These are phyloP conservation scores for Drosophila bocki DNA, from an alignment of 1,140 invertebrate genomes.

Conservation along the genomic window DNA sequence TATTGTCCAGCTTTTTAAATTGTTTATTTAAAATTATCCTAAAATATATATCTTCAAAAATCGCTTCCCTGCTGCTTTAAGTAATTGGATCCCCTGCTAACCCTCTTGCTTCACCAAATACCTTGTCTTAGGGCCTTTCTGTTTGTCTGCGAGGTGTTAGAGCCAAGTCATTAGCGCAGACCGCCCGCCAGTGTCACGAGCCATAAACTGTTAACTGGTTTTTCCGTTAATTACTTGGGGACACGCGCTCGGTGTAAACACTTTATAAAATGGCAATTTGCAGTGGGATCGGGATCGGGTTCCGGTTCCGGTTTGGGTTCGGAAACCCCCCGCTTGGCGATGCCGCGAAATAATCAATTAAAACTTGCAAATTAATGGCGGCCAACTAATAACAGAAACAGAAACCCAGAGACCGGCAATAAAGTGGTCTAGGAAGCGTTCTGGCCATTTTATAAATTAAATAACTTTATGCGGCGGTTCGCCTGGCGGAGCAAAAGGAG, in stretches of 20 bases:
- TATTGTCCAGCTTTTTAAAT: neutral
- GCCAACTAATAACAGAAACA: constrained; percentile 63
- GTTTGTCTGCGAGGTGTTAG: constrained; percentile 25
- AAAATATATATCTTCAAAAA: neutral
- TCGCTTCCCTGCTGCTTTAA: neutral
- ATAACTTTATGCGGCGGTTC: constrained; percentile 70
- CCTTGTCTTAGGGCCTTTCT: neutral
- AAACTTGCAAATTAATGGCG: constrained; percentile 76
- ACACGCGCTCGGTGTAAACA: constrained; percentile 72
- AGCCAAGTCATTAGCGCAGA: constrained; percentile 12
- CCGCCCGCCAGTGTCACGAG: constrained; percentile 55
- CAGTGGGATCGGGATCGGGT: constrained; percentile 31
- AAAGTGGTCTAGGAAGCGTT: constrained; percentile 40
- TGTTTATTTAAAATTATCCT: neutral
- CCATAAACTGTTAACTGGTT: constrained; percentile 69
- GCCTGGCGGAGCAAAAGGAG: constrained; percentile 19
- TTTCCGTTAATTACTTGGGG: constrained; percentile 72
- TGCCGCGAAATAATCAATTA: constrained; percentile 75
- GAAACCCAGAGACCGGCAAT: constrained; percentile 18
- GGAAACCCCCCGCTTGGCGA: constrained; percentile 6
- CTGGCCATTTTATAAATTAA: constrained; percentile 80
- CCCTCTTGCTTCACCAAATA: constrained; percentile 5
- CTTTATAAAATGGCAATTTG: constrained; percentile 78
- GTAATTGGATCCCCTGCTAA: constrained; percentile 12
- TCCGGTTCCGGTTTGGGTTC: constrained; percentile 9